Evolutionary conservation across 2,888 invertebrate species (phyloP), one percentile per base, ranked within the genome.

Genomic region (Amphipyra tragopoginis): DNA sequence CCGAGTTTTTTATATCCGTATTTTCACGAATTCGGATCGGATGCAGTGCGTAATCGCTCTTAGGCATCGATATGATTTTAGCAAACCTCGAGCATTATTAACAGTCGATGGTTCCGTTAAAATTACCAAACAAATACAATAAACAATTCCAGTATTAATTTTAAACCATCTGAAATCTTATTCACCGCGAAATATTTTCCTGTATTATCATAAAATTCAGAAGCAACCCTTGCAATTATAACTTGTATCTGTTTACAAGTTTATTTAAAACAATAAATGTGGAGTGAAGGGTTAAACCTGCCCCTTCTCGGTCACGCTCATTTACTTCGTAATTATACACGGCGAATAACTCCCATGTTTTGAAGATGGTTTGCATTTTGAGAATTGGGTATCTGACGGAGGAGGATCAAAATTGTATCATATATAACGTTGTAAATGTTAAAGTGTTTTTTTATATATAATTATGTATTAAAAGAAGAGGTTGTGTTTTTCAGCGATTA

Each of bases 301-400:
- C 65, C 86, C 83, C 82, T 79, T 59, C 80, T 82, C 84, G 87
- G 90, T 87, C 87, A 89, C 88, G 91, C 86, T 86, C 89, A 87
- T 91, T 92, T 91, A 90, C 89, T 85, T 86, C 84, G 83, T 88
- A 89, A 92, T 92, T 90, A 88, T 88, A 83, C 84, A 84, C 81
- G 75, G 84, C 80, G 85, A 89, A 89, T 85, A 88, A 84, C 50
- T 65, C 43, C 50, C n/a, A 57, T 67, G 65, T 84, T 79, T 85
- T 74, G 64, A 72, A 71, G 57, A 73, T 65, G 29, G 50, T 53
- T 64, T 51, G 51, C 52, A 45, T 65, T 42, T 64, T 54, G 42
- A 61, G 56, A 67, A 69, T 66, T 7, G 5, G 50, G 85, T 78
- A 85, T 50, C 57, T 78, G 76, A 53, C 64, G 34, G 0, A 26